Conservation (phyloP, 1,140 invertebrate species). For the Apocrypta bakeri region DNA sequence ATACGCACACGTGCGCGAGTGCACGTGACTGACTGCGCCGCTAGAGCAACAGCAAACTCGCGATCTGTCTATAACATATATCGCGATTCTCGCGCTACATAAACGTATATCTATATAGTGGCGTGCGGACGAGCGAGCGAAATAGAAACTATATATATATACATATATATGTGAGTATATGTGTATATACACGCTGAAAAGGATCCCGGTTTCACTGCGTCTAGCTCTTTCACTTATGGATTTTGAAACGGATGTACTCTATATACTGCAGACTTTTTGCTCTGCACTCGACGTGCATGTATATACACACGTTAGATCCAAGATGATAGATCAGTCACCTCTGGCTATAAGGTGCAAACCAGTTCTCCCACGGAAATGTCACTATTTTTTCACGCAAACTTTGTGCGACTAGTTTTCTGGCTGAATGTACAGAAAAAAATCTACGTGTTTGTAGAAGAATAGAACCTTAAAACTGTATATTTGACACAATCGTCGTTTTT, state of each 20-base stretch:
- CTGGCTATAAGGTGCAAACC: not conserved
- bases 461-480: too few species aligned
- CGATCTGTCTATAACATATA: not conserved
- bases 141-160: slow-evolving; percentile 33
- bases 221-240: slow-evolving; percentile 36
- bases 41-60: slow-evolving; percentile 11
- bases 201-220: slow-evolving; percentile 5
- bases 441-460: too few species aligned
- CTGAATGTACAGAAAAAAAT: too few species aligned
- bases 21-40: slow-evolving; percentile 35
- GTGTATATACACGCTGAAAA: not conserved
- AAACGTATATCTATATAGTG: not conserved
- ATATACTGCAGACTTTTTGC: too few species aligned
- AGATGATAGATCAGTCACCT: slow-evolving; percentile 1
- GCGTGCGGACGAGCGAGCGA: not conserved
- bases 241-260: slow-evolving; percentile 15
- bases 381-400: not conserved
- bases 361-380: not conserved
- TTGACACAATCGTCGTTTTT: too few species aligned
- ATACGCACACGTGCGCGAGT: slow-evolving; percentile 35
- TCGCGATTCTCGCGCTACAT: not conserved
- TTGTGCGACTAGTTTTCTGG: too few species aligned
- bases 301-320: too few species aligned
- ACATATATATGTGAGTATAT: too few species aligned
- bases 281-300: too few species aligned